Percentiles rank a stretch among this genome's conserved stretches.
These are phyloP conservation scores for Pseudachorutes palmiensis DNA, from an alignment of 1,140 invertebrate genomes.

Conservation along the genomic window DNA sequence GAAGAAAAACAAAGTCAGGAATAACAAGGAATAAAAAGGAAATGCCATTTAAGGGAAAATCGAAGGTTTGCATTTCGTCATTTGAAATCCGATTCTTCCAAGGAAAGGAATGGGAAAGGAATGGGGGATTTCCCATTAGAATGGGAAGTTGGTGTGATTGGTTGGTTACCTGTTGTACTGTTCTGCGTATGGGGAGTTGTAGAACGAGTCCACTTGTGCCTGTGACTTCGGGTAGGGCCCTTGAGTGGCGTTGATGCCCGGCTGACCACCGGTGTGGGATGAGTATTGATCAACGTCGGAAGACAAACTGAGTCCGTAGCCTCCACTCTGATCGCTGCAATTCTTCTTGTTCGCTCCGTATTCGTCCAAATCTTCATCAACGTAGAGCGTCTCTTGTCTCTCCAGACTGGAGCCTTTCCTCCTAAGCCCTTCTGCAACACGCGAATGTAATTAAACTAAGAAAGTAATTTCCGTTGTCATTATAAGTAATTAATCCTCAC, in stretches of 20 bases:
- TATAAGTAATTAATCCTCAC: too few relatives aligned
- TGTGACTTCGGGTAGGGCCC: too few relatives aligned
- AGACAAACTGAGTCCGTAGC: not conserved
- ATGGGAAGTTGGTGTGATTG: not conserved
- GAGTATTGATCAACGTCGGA: slow-evolving; percentile 27
- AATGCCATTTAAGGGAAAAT: too few relatives aligned
- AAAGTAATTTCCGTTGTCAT: not conserved
- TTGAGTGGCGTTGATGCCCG: too few relatives aligned
- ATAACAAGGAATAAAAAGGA: too few relatives aligned
- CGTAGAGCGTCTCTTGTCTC: slow-evolving; percentile 67
- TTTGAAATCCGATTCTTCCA: too few relatives aligned
- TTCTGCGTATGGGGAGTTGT: slow-evolving; percentile 19
- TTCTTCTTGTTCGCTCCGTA: not conserved
- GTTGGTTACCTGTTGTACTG: slow-evolving; percentile 26
- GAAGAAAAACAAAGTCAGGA: too few relatives aligned
- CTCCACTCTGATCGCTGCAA: not conserved
- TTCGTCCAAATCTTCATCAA: slow-evolving; percentile 47
- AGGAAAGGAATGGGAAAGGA: not conserved
- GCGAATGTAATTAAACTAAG: not conserved
- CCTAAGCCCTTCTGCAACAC: not conserved
- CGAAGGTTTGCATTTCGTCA: too few relatives aligned
- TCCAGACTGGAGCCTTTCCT: slow-evolving; percentile 57
- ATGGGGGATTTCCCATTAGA: not conserved
- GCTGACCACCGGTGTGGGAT: slow-evolving; percentile 23
- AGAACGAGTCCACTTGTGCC: slow-evolving; percentile 32